phyloP scores from a whole-genome alignment of 2,797 vertebrate genomes.

The Silurus aristotelis region DNA sequence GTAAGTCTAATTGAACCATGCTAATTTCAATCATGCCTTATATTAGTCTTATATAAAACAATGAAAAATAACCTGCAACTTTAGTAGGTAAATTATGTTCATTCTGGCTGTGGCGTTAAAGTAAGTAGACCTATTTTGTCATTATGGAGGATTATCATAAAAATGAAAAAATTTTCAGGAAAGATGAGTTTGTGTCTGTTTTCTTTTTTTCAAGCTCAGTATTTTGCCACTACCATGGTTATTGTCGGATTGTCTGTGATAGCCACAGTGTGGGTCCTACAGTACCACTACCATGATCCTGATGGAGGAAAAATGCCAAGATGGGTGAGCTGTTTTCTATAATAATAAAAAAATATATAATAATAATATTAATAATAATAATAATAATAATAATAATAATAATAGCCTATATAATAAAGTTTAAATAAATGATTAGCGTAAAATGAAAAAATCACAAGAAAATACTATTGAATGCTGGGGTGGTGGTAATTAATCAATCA shows the following conservation, averaged over 20 bases:
- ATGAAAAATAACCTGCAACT: neutral
- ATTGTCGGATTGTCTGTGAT: slow-evolving; percentile 79
- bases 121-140: neutral
- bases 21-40: neutral
- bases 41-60: neutral
- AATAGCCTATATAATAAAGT: too few relatives aligned
- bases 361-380: neutral
- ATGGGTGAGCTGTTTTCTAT: slow-evolving; percentile 67
- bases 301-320: slow-evolving; percentile 79
- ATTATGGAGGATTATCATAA: neutral
- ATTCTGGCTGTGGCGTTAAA: neutral
- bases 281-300: slow-evolving; percentile 78
- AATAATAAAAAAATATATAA: neutral
- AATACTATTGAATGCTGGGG: too few relatives aligned
- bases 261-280: slow-evolving; percentile 76
- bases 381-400: neutral
- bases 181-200: neutral
- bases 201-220: slow-evolving; percentile 69
- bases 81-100: neutral
- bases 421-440: too few relatives aligned
- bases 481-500: too few relatives aligned
- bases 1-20: slow-evolving; percentile 59
- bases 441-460: too few relatives aligned
- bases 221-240: slow-evolving; percentile 80
- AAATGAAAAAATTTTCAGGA: neutral